Percentiles rank a stretch among this genome's conserved stretches.
These are phyloP conservation scores for Drosophila ustulata DNA, from an alignment of 2,888 invertebrate species.

Conservation along the genomic window DNA sequence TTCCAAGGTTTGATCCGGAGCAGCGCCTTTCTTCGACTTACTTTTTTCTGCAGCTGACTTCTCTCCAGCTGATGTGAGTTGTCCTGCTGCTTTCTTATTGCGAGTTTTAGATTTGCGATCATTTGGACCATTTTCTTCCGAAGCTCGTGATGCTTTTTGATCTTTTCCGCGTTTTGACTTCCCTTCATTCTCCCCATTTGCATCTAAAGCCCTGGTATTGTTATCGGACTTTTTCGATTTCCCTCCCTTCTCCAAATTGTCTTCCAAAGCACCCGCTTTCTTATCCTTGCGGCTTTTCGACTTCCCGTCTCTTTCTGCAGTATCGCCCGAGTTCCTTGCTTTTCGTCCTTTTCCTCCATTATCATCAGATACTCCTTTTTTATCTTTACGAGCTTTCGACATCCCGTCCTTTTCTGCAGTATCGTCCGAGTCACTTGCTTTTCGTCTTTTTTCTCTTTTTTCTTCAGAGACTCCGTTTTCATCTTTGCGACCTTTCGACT, in stretches of 20 bases:
- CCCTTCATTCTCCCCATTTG: background rate
- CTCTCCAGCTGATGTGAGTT: background rate
- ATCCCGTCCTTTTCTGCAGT: background rate
- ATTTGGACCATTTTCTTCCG: background rate
- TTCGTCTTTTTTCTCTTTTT: background rate
- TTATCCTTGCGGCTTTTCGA: background rate
- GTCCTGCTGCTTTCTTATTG: slow-evolving; percentile 6
- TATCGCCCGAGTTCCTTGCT: background rate
- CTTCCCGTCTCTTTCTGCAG: background rate
- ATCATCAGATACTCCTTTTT: background rate
- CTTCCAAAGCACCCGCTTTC: background rate
- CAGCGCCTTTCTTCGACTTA: background rate
- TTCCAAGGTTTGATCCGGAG: background rate
- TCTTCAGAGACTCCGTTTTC: background rate
- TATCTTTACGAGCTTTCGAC: background rate
- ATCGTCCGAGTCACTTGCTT: background rate
- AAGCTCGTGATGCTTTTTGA: background rate
- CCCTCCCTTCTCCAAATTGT: background rate
- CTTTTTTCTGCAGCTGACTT: background rate
- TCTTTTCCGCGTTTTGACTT: background rate
- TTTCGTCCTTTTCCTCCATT: background rate
- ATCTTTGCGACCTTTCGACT: background rate
- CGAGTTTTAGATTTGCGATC: slow-evolving; percentile 6
- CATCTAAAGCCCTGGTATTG: background rate
- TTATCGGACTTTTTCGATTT: background rate